Evolutionary conservation across 2,113 vertebrate species (phyloP).

Genomic region (Cynoglossus semilaevis): DNA sequence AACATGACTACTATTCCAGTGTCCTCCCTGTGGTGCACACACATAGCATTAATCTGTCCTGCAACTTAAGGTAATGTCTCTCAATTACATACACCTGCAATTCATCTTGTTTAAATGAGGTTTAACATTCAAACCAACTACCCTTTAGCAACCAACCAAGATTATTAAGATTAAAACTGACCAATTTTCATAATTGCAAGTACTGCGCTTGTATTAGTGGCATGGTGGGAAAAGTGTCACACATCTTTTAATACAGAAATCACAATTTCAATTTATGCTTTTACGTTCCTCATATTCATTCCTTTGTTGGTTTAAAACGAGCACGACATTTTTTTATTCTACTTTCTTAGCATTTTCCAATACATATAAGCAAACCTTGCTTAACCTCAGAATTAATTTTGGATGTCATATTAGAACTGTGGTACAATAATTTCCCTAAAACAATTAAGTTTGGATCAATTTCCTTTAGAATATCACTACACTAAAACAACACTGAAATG

Average conservation of each 20-base stretch:
- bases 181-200: constrained; percentile 20
- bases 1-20: constrained; percentile 47
- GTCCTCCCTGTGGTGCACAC: constrained; percentile 21
- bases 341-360: too few species aligned
- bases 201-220: constrained; percentile 21
- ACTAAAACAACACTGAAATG: neutral
- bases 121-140: constrained; percentile 32
- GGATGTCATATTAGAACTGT: too few species aligned
- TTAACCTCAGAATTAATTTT: too few species aligned
- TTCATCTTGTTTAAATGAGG: constrained; percentile 20
- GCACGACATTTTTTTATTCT: too few species aligned
- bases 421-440: neutral
- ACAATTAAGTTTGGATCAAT: neutral
- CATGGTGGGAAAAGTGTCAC: constrained; percentile 2
- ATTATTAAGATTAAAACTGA: constrained; percentile 40
- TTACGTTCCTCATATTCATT: too few species aligned
- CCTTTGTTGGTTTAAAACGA: too few species aligned
- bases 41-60: constrained; percentile 32
- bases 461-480: neutral
- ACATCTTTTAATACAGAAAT: constrained; percentile 23
- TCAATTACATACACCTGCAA: too few species aligned
- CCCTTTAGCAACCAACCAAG: constrained; percentile 27
- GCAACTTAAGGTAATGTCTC: constrained; percentile 20
- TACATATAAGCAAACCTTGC: too few species aligned
- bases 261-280: neutral